These are phyloP conservation scores for Podarcis muralis DNA, from an alignment of 2,113 vertebrate genomes.

Conservation along the genomic window DNA sequence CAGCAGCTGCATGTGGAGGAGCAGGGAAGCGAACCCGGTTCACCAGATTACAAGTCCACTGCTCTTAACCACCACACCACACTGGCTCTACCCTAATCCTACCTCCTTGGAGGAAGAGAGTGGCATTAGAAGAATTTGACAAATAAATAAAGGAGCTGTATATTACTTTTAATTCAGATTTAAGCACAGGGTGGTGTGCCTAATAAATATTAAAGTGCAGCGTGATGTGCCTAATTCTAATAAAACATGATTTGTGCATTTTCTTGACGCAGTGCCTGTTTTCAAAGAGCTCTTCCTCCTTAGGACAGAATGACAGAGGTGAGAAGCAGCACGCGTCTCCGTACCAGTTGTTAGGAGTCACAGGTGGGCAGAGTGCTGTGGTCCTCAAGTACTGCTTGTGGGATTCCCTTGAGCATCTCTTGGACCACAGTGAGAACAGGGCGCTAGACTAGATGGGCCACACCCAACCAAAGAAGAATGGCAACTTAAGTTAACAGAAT, in stretches of 20 bases:
- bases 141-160: neutral
- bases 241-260: neutral
- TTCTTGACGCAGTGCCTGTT: neutral
- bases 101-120: neutral
- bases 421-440: too few relatives aligned
- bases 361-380: too few relatives aligned
- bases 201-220: neutral
- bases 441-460: too few relatives aligned
- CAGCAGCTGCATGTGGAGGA: too few relatives aligned
- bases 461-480: too few relatives aligned
- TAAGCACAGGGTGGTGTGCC: neutral
- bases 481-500: too few relatives aligned
- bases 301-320: neutral
- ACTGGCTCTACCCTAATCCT: neutral
- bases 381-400: too few relatives aligned
- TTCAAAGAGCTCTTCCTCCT: neutral
- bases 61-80: too few relatives aligned
- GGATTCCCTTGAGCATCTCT: too few relatives aligned
- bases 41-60: fast-evolving
- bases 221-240: neutral
- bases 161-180: neutral
- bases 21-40: too few relatives aligned
- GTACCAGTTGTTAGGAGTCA: too few relatives aligned
- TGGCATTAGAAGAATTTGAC: neutral
- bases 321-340: neutral